These are phyloP conservation scores for Pammene aurita DNA, from an alignment of 2,888 invertebrate genomes.

Conservation along the genomic window DNA sequence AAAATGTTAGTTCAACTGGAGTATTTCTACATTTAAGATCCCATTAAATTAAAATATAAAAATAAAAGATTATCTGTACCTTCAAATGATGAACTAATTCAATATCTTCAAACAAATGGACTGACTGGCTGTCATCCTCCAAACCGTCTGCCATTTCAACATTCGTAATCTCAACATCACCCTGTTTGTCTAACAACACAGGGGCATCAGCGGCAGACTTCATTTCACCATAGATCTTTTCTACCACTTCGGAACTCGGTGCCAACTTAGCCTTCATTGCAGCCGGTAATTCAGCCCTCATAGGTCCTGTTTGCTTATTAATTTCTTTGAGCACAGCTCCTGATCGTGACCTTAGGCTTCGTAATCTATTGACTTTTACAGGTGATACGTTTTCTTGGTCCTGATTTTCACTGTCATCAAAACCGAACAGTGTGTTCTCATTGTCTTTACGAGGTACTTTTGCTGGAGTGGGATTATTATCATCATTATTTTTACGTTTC, in stretches of 20 bases:
- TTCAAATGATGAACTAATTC: conserved; percentile 72
- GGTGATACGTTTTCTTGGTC: conserved; percentile 74
- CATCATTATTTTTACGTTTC: conserved; percentile 46
- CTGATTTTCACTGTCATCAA: conserved; percentile 70
- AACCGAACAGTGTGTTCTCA: conserved; percentile 71
- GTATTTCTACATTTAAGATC: too few relatives aligned
- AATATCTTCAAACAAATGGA: conserved; percentile 78
- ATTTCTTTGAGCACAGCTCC: conserved; percentile 66
- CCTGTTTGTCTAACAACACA: conserved; percentile 54
- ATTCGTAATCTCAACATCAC: conserved; percentile 50
- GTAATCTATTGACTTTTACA: conserved; percentile 54
- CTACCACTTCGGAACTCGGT: conserved; percentile 58
- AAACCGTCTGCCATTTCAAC: conserved; percentile 47
- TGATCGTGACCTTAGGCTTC: conserved; percentile 56
- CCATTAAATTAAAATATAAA: too few relatives aligned
- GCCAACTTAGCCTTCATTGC: conserved; percentile 58
- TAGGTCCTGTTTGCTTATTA: conserved; percentile 61
- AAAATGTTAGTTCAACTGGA: too few relatives aligned
- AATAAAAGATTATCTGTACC: conserved; percentile 51
- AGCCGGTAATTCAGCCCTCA: conserved; percentile 59
- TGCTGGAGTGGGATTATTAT: conserved; percentile 43
- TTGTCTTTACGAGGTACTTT: conserved; percentile 50
- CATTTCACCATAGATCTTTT: conserved; percentile 60
- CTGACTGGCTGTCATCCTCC: conserved; percentile 64
- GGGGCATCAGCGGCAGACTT: conserved; percentile 66